Percentiles rank a stretch among this genome's conserved stretches.
Conservation (phyloP, 2,797 vertebrate genomes). For the Aplochiton taeniatus region DNA sequence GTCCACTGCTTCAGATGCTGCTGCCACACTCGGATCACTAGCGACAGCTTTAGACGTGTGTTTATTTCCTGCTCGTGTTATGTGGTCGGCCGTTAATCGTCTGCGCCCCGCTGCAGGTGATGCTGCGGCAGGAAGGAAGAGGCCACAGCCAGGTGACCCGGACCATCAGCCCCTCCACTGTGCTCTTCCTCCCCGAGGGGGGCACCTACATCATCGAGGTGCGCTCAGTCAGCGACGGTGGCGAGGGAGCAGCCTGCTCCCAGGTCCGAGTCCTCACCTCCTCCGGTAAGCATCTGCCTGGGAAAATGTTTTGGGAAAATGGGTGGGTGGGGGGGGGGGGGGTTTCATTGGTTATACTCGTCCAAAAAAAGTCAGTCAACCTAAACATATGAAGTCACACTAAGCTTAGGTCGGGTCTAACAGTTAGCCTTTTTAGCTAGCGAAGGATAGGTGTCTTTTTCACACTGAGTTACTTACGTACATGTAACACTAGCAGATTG, state of each 20-base stretch:
- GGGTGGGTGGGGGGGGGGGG: too few species aligned
- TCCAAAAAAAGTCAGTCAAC: too few species aligned
- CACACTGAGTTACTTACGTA: too few species aligned
- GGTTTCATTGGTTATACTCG: too few species aligned
- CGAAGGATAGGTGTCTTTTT: too few species aligned
- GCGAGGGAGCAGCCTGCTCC: slow-evolving; percentile 87
- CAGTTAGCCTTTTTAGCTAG: too few species aligned
- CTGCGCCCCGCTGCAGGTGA: slow-evolving; percentile 75
- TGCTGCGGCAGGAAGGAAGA: slow-evolving; percentile 90
- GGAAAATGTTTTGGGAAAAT: too few species aligned
- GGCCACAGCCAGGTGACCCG: slow-evolving; percentile 90
- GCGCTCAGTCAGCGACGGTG: slow-evolving; percentile 89
- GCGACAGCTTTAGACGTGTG: background rate
- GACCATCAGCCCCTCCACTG: slow-evolving; percentile 90
- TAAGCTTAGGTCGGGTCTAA: too few species aligned
- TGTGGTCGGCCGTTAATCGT: background rate
- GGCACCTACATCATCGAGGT: slow-evolving; percentile 95
- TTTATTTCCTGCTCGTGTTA: too few species aligned
- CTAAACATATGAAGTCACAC: too few species aligned
- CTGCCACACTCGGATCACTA: background rate
- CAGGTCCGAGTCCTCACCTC: slow-evolving; percentile 91
- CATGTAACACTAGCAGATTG: too few species aligned
- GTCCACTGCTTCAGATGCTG: background rate
- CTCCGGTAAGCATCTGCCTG: slow-evolving; percentile 76
- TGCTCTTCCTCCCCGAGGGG: slow-evolving; percentile 87